Evolutionary conservation across 2,888 invertebrate genomes (phyloP).

Genomic region (Eupithecia centaureata): DNA sequence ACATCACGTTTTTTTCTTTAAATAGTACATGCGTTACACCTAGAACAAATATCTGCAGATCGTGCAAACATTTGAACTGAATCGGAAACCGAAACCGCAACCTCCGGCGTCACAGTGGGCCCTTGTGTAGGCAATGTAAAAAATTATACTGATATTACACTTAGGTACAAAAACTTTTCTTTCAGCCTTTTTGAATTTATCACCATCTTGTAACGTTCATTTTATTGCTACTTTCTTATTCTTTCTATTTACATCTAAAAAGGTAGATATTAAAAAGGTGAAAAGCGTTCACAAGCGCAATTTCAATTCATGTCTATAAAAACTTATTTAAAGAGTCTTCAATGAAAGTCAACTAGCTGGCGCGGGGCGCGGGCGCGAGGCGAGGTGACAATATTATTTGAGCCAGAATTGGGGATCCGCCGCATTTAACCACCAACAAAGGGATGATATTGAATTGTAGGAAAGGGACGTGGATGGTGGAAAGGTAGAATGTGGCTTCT

Average conservation of each 20-base stretch:
- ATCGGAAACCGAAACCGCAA: too few relatives aligned
- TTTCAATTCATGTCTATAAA: conserved; percentile 38
- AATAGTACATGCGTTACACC: too few relatives aligned
- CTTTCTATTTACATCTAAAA: conserved; percentile 3
- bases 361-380: conserved; percentile 34
- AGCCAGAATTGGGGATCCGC: conserved; percentile 73
- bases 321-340: conserved; percentile 42
- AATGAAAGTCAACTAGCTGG: conserved; percentile 56
- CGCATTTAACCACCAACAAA: conserved; percentile 83
- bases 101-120: too few relatives aligned
- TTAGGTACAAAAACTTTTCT: background rate
- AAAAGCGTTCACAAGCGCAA: conserved; percentile 8
- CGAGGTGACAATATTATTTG: conserved; percentile 82
- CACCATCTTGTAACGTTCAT: background rate
- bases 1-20: too few relatives aligned
- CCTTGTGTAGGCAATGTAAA: too few relatives aligned
- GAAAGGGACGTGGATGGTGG: conserved; percentile 53
- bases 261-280: conserved; percentile 5
- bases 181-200: background rate
- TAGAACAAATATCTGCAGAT: too few relatives aligned
- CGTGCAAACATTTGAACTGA: too few relatives aligned
- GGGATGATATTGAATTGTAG: conserved; percentile 83
- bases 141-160: too few relatives aligned
- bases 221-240: background rate
- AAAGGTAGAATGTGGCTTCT: conserved; percentile 48